These are phyloP conservation scores for Cyanoderma ruficeps DNA, from an alignment of 2,113 vertebrate species.

Conservation along the genomic window DNA sequence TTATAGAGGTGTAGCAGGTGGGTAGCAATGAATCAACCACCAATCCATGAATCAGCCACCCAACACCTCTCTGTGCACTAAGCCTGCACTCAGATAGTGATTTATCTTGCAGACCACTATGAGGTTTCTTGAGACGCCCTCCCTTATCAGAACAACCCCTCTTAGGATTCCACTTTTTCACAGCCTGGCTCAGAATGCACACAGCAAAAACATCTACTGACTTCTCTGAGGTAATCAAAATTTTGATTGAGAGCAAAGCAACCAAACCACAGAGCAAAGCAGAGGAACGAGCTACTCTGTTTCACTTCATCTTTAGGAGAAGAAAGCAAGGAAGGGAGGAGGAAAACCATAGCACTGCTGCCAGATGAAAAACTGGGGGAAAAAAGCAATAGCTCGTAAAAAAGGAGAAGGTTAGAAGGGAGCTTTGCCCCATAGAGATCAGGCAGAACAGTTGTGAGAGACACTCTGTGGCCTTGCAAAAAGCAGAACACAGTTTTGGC, in stretches of 20 bases:
- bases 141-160: background rate
- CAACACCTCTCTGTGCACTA: background rate
- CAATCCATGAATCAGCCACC: background rate
- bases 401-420: slow-evolving; percentile 34
- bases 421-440: background rate
- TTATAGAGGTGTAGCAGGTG: background rate
- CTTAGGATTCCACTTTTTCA: background rate
- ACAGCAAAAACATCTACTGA: background rate
- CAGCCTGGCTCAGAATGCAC: background rate
- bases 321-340: background rate
- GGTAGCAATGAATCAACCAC: background rate
- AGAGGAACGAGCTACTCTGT: background rate
- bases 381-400: background rate
- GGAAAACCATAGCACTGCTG: slow-evolving; percentile 49
- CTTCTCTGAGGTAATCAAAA: background rate
- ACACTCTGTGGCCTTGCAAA: slow-evolving; percentile 59
- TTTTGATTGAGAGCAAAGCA: background rate
- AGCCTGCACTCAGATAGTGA: background rate
- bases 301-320: background rate
- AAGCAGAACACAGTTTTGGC: slow-evolving; percentile 57
- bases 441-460: slow-evolving; percentile 34
- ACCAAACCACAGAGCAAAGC: background rate
- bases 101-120: background rate
- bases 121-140: background rate
- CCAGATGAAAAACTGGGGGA: background rate